Conservation (phyloP, 2,888 invertebrate genomes). For the Hoplodrina blanda region DNA sequence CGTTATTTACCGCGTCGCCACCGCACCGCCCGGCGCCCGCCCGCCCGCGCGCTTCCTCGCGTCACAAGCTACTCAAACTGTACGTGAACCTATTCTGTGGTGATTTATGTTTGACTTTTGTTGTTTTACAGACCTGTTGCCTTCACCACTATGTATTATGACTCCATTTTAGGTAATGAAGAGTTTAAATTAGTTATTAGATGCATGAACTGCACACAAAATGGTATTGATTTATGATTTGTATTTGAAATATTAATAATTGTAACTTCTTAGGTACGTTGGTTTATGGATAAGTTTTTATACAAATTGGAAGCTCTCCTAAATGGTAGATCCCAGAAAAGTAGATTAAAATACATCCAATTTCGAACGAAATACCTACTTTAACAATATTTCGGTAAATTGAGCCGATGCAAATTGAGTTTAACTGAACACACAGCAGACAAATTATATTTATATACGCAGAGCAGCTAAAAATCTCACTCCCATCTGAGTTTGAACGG, state of each 20-base stretch:
- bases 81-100: conserved; percentile 62
- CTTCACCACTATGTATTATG: neutral
- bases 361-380: neutral
- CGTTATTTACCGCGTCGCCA: conserved; percentile 63
- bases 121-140: conserved; percentile 23
- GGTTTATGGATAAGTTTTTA: too few relatives aligned
- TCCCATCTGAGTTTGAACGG: conserved; percentile 47
- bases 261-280: too few relatives aligned
- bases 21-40: conserved; percentile 51
- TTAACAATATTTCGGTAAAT: conserved; percentile 7
- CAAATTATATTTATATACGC: conserved; percentile 30
- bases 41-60: conserved; percentile 42
- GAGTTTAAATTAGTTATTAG: neutral
- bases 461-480: conserved; percentile 35
- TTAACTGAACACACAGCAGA: conserved; percentile 31
- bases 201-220: neutral
- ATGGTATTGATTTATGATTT: neutral
- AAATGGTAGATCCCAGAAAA: too few relatives aligned
- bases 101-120: conserved; percentile 37
- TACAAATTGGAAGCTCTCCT: too few relatives aligned
- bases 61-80: conserved; percentile 70
- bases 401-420: conserved; percentile 41
- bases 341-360: too few relatives aligned
- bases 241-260: too few relatives aligned
- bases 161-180: neutral